Evolutionary conservation across 2,888 invertebrate genomes (phyloP).

Genomic region (Synanthedon formicaeformis): DNA sequence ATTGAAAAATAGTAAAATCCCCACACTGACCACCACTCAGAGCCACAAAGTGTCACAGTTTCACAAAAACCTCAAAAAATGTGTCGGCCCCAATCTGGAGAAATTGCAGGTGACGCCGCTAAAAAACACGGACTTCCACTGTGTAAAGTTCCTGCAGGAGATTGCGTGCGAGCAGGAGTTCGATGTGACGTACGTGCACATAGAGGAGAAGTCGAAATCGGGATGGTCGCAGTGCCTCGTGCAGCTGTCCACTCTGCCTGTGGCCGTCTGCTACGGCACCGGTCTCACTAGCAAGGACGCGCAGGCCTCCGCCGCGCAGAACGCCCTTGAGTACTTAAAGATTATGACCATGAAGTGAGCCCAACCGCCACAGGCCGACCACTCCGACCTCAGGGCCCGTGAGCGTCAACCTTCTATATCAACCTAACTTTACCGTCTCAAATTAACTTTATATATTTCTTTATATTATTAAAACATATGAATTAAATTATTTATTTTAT

Average conservation of each 20-base stretch:
- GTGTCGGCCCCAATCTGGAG: constrained; percentile 84
- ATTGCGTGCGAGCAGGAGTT: constrained; percentile 91
- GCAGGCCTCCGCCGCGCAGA: constrained; percentile 88
- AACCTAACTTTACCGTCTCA: too few relatives aligned
- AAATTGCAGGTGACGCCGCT: constrained; percentile 89
- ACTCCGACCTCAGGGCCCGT: too few relatives aligned
- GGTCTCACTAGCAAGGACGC: constrained; percentile 86
- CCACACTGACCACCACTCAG: too few relatives aligned
- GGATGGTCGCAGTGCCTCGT: constrained; percentile 91
- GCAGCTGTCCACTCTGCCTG: constrained; percentile 91
- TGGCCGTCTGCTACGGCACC: constrained; percentile 93
- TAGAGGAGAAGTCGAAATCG: constrained; percentile 86
- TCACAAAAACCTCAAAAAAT: constrained; percentile 89
- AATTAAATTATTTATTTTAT: too few relatives aligned
- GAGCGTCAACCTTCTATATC: too few relatives aligned
- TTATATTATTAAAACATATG: too few relatives aligned
- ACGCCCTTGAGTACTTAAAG: constrained; percentile 93
- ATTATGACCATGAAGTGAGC: constrained; percentile 93
- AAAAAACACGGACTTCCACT: constrained; percentile 83
- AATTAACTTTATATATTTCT: too few relatives aligned
- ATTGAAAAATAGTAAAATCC: constrained; percentile 92
- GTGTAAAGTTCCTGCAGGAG: constrained; percentile 88
- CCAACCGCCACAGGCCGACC: too few relatives aligned
- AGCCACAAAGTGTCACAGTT: too few relatives aligned
- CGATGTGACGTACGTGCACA: constrained; percentile 94